Evolutionary conservation across 2,113 vertebrate species (phyloP).

Genomic region (Montifringilla adamsi): DNA sequence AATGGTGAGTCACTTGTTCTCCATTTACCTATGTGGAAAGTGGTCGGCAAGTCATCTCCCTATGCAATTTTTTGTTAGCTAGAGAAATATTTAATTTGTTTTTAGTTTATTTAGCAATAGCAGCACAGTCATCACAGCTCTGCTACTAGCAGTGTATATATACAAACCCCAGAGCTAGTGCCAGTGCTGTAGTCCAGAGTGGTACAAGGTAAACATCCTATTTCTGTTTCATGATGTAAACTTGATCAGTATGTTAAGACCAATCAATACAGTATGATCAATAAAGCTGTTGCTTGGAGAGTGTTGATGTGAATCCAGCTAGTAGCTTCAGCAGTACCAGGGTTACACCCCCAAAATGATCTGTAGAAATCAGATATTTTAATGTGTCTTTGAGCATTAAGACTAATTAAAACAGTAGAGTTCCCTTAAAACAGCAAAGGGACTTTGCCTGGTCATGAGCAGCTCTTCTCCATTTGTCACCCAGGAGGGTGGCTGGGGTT

Average conservation of each 20-base stretch:
- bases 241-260: background rate
- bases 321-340: background rate
- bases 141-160: background rate
- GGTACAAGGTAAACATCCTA: background rate
- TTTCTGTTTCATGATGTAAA: background rate
- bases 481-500: background rate
- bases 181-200: background rate
- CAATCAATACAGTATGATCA: background rate
- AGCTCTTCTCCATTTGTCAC: background rate
- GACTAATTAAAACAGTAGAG: background rate
- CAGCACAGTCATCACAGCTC: background rate
- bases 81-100: background rate
- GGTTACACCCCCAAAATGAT: background rate
- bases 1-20: constrained; percentile 27
- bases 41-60: background rate
- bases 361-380: background rate
- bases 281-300: background rate
- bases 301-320: background rate
- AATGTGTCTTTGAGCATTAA: background rate
- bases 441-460: background rate
- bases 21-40: background rate
- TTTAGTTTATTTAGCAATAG: background rate
- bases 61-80: constrained; percentile 1
- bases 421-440: background rate
- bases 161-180: background rate